Percentiles rank a stretch among this genome's conserved stretches.
These are phyloP conservation scores for Rhopalosiphum nymphaeae DNA, from an alignment of 2,888 invertebrate genomes.

Conservation along the genomic window DNA sequence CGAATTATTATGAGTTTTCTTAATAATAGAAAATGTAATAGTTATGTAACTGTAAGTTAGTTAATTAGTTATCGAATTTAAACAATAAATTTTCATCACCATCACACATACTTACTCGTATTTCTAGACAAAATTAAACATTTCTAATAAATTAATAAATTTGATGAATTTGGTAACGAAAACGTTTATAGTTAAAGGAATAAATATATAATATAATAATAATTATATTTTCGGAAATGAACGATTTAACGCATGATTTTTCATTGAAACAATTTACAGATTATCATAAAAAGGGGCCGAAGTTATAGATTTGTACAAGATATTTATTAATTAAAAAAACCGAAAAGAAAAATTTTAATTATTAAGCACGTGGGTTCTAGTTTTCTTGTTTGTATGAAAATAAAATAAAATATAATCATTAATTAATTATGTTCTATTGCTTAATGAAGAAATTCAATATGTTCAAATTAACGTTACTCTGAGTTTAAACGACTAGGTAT, in stretches of 20 bases:
- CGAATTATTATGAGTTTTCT: neutral
- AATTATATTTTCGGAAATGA: neutral
- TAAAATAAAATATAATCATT: neutral
- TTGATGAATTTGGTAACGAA: neutral
- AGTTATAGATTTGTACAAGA: neutral
- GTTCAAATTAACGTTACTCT: neutral
- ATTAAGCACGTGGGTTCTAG: neutral
- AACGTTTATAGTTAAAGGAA: neutral
- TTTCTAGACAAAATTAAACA: neutral
- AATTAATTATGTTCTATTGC: neutral
- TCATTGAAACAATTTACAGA: neutral
- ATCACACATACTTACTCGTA: neutral
- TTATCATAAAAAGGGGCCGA: neutral
- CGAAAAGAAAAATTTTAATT: neutral
- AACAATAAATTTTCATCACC: neutral
- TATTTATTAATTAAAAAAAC: neutral
- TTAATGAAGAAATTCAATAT: neutral
- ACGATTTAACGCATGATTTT: neutral
- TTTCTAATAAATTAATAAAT: neutral
- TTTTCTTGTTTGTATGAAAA: neutral
- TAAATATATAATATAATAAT: neutral
- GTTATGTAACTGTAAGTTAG: neutral
- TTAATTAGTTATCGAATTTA: neutral
- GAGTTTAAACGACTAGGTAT: neutral
- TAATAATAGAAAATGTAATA: neutral